phyloP scores from a whole-genome alignment of 1,140 invertebrate genomes.

The Polyergus mexicanus region DNA sequence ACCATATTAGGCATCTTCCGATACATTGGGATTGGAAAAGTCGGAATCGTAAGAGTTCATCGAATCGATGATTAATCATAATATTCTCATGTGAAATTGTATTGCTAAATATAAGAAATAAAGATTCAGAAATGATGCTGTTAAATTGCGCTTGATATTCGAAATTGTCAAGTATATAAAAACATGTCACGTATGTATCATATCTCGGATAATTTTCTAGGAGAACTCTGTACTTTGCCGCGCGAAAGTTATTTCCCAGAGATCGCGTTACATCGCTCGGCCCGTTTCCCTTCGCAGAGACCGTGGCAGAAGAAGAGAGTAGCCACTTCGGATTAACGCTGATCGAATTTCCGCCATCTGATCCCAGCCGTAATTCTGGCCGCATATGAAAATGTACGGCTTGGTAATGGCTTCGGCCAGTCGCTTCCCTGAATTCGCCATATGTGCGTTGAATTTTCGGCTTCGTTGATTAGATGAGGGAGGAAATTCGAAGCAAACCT shows the following conservation, averaged over 20 bases:
- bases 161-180: slow-evolving; percentile 1
- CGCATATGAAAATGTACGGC: slow-evolving; percentile 59
- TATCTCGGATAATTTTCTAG: not conserved
- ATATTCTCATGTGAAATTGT: not conserved
- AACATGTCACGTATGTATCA: slow-evolving; percentile 1
- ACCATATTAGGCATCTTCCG: not conserved
- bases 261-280: slow-evolving; percentile 49
- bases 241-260: slow-evolving; percentile 41
- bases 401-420: slow-evolving; percentile 56
- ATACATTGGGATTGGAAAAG: not conserved
- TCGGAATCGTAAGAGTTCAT: slow-evolving; percentile 1
- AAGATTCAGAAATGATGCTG: not conserved
- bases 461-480: slow-evolving; percentile 15
- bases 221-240: not conserved
- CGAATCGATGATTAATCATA: not conserved
- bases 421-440: slow-evolving; percentile 39
- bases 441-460: slow-evolving; percentile 67
- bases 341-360: slow-evolving; percentile 72
- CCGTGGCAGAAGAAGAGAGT: slow-evolving; percentile 36
- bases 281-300: slow-evolving; percentile 8
- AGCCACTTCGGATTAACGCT: slow-evolving; percentile 64
- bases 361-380: slow-evolving; percentile 64
- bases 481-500: slow-evolving; percentile 30
- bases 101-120: slow-evolving; percentile 11
- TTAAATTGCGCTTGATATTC: not conserved